Evolutionary conservation across 1,140 invertebrate species (phyloP).

Genomic region (Ooceraea biroi): DNA sequence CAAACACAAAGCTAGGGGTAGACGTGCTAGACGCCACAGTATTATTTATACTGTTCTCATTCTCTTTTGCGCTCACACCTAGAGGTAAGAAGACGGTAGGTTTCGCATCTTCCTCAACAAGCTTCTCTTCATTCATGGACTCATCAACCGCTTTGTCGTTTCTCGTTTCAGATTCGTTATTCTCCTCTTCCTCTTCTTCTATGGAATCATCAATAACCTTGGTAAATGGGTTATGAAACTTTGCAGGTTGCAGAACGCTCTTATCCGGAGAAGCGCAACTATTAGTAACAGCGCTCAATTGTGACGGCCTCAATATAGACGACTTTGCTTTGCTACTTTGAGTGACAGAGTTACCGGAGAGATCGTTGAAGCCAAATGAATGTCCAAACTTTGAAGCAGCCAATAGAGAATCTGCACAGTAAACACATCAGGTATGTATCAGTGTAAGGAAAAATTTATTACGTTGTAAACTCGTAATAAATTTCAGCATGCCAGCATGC

Average conservation of each 20-base stretch:
- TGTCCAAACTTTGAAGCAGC: slow-evolving; percentile 78
- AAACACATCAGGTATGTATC: slow-evolving; percentile 29
- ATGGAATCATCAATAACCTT: slow-evolving; percentile 72
- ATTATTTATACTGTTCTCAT: slow-evolving; percentile 80
- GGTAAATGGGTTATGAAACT: slow-evolving; percentile 81
- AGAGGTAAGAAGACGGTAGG: slow-evolving; percentile 83
- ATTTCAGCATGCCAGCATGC: too few relatives aligned
- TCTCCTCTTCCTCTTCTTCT: slow-evolving; percentile 59
- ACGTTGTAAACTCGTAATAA: too few relatives aligned
- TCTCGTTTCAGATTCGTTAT: slow-evolving; percentile 35
- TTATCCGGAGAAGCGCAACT: slow-evolving; percentile 68
- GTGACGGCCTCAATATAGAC: slow-evolving; percentile 79
- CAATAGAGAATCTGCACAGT: slow-evolving; percentile 72
- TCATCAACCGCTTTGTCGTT: slow-evolving; percentile 66
- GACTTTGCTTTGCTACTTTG: slow-evolving; percentile 74
- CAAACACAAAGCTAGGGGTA: slow-evolving; percentile 93
- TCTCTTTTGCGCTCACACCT: slow-evolving; percentile 78
- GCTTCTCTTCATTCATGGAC: slow-evolving; percentile 66
- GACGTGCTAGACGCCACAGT: slow-evolving; percentile 79
- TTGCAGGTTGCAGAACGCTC: slow-evolving; percentile 78
- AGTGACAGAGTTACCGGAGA: slow-evolving; percentile 54
- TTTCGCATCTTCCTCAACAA: slow-evolving; percentile 72
- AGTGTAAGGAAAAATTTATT: too few relatives aligned
- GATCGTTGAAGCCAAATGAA: slow-evolving; percentile 76
- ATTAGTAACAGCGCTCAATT: slow-evolving; percentile 76